Base-by-base conservation (phyloP, 2,797 vertebrate species). In the Hoplostethus atlanticus region DNA sequence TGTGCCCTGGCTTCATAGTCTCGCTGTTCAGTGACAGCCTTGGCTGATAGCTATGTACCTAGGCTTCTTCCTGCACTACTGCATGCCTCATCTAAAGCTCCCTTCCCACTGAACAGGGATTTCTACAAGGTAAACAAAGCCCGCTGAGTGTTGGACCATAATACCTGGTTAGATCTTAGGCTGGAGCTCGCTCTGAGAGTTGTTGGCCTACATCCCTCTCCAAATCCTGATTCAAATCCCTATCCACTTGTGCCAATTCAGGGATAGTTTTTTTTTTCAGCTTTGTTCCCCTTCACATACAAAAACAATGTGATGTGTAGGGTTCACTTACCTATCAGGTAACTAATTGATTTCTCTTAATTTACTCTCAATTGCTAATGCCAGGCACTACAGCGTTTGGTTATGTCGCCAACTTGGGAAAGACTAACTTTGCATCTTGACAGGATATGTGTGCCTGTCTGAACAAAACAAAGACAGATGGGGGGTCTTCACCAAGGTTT, bases 111-210 rank as follows among this genome's bases (percentile, higher is more conserved):
- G 40, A 62, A 71, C 55, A 75, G 64, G 38, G 53, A 64, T 71
- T 53, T 70, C 51, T 44, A 69, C 31, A 38, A 30, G 56, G 72
- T 73, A 84, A 85, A 85, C 80, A 84, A 71, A 80, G 77, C 76
- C 80, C 80, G 71, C 73, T 54, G 76, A 80, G 70, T 64, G 16
- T 81, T 80, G 64, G 74, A 74, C 63, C 9, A 17, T 70, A 74
- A 83, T 56, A 71, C 71, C 64, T 68, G 79, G 81, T 85, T 82
- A 80, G 83, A 77, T 79, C 78, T 83, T 61, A 69, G 57, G 79
- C 51, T 55, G 60, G 77, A 54, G 69, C 65, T 64, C 44, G 65
- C 66, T 81, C 48, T 59, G 34, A n/a, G 71, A 77, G 56, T 34
- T 61, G 54, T 34, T 76, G 76, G 71, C 48, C 40, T 55, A 52